These are phyloP conservation scores for Boloria euphrosyne DNA, from an alignment of 2,888 invertebrate species.

Conservation along the genomic window DNA sequence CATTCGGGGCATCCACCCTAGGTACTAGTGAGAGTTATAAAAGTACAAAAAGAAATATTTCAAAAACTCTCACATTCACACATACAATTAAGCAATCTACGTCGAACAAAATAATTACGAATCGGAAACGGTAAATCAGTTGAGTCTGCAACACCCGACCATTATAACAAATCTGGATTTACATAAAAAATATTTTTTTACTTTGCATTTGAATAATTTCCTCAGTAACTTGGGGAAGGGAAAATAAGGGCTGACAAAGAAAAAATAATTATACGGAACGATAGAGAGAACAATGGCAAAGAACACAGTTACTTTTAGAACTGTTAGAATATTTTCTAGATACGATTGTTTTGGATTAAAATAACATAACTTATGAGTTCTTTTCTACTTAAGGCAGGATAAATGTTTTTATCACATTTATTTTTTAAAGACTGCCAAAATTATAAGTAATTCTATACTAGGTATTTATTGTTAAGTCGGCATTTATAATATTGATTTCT, in stretches of 20 bases:
- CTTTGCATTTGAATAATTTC: slow-evolving; percentile 18
- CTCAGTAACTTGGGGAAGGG: not conserved
- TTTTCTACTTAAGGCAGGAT: too few relatives aligned
- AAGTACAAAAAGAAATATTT: too few relatives aligned
- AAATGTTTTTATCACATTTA: too few relatives aligned
- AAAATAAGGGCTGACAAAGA: slow-evolving; percentile 1
- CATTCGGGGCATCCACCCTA: too few relatives aligned
- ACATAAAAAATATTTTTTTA: slow-evolving; percentile 18
- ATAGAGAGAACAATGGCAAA: slow-evolving; percentile 12
- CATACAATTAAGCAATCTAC: slow-evolving; percentile 24
- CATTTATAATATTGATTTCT: too few relatives aligned
- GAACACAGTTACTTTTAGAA: slow-evolving; percentile 1
- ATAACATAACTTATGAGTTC: not conserved
- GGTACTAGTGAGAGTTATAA: too few relatives aligned
- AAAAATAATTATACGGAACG: slow-evolving; percentile 5
- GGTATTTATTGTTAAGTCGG: too few relatives aligned
- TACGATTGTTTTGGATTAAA: not conserved
- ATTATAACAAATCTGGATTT: slow-evolving; percentile 26
- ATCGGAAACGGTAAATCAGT: slow-evolving; percentile 37
- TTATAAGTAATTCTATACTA: too few relatives aligned
- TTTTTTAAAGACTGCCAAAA: too few relatives aligned
- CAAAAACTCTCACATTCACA: slow-evolving; percentile 20
- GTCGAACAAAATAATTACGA: slow-evolving; percentile 35
- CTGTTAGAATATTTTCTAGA: not conserved
- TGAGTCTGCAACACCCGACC: slow-evolving; percentile 21